Base-by-base conservation (phyloP, 2,888 invertebrate species). In the Eulithis testata region DNA sequence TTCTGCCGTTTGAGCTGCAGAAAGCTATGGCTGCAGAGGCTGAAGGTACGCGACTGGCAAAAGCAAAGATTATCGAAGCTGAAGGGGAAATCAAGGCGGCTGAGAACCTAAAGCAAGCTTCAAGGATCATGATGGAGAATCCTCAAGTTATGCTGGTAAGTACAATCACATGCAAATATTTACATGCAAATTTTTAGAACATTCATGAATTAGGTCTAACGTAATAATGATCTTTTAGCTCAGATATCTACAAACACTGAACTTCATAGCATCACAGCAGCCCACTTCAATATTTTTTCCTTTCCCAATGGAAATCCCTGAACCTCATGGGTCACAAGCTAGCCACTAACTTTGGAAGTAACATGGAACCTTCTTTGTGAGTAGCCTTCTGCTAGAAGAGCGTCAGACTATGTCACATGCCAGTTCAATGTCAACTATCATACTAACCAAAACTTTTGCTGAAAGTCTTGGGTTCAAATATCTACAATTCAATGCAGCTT, bases 1-100 rank as follows among this genome's bases (percentile, higher is more conserved):
- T 82, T 37, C 67, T 88, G 59, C 88, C 88, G 12, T 75, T 65
- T 63, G 86, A 84, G 36, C 71, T 88, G 11, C 87, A 88, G 81
- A 86, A 79, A 69, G 88, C 87, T 37, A 86, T 88, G 86, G 87
- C 88, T 8, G 83, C 86, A 8, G 88, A 88, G 71, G 86, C 88
- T 6, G 88, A 88, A 73, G 86, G 83, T 2, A 83, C 83, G n/a
- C 80, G 88, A 5, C 62, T 82, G 47, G 88, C 82, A 14, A 87
- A 83, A 80, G 87, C 86, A 4, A 88, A 86, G 73, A 77, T 87
- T 8, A 87, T 88, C 51, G 88, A 85, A 73, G 82, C 87, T 0
- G 78, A 86, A 74, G 87, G 87, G 14, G 87, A 88, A 82, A 86
- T 87, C 55, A 82, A 85, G 75, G 81, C 87, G 4, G 86, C 87